Percentiles rank a stretch among this genome's conserved stretches.
Evolutionary conservation across 2,888 invertebrate species (phyloP).

Genomic region (Lithosia quadra): DNA sequence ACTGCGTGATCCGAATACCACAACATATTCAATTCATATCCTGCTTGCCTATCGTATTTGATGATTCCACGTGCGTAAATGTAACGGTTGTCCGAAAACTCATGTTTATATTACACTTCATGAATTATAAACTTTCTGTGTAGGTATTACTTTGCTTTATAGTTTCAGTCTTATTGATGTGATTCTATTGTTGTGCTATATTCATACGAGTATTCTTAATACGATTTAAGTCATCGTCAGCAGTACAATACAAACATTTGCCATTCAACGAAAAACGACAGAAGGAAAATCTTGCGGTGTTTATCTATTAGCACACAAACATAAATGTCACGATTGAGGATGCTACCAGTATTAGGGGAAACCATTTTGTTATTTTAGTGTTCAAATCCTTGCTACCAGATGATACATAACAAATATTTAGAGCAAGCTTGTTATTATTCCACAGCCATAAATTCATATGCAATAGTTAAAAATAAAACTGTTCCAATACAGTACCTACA

Average conservation of each 20-base stretch:
- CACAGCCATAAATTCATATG: background rate
- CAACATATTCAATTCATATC: slow-evolving; percentile 50
- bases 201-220: background rate
- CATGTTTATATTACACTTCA: slow-evolving; percentile 56
- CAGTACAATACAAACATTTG: background rate
- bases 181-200: background rate
- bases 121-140: slow-evolving; percentile 51
- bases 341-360: slow-evolving; percentile 1
- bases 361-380: background rate
- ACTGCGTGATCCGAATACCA: slow-evolving; percentile 72
- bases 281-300: slow-evolving; percentile 2
- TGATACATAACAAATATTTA: background rate
- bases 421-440: background rate
- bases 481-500: background rate
- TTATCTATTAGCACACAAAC: slow-evolving; percentile 3
- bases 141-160: slow-evolving; percentile 21
- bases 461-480: slow-evolving; percentile 4
- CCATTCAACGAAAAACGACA: slow-evolving; percentile 10
- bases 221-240: background rate
- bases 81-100: slow-evolving; percentile 74
- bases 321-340: background rate
- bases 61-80: slow-evolving; percentile 69
- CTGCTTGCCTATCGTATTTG: slow-evolving; percentile 67
- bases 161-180: background rate
- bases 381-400: background rate